Percentiles rank a stretch among this genome's conserved stretches.
phyloP scores from a whole-genome alignment of 2,888 invertebrate species.

The Sesamia inferens region DNA sequence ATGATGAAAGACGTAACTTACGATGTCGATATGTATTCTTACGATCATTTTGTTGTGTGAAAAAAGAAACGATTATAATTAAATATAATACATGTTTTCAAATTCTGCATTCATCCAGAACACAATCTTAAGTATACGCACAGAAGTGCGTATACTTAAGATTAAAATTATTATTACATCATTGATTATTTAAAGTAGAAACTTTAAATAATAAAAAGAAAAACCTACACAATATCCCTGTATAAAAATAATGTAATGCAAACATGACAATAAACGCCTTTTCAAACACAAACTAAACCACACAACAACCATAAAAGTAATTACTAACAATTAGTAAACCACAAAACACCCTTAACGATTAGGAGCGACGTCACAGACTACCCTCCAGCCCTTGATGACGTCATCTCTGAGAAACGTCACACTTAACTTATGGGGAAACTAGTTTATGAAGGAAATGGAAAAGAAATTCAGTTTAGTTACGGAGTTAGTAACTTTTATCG shows the following conservation, averaged over 20 bases:
- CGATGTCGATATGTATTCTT: too few relatives aligned
- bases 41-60: not conserved
- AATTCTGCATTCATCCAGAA: not conserved
- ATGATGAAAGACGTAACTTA: not conserved
- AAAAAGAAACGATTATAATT: not conserved
- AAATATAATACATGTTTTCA: not conserved
- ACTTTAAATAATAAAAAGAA: not conserved
- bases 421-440: conserved; percentile 47
- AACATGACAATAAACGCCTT: not conserved
- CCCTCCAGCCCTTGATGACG: conserved; percentile 38
- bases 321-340: conserved; percentile 41
- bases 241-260: not conserved
- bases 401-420: conserved; percentile 32
- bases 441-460: conserved; percentile 51
- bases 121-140: not conserved
- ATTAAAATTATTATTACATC: too few relatives aligned
- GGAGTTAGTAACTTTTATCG: conserved; percentile 21
- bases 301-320: conserved; percentile 17
- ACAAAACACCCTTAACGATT: conserved; percentile 18
- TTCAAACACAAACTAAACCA: not conserved
- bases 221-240: too few relatives aligned
- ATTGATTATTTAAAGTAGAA: too few relatives aligned
- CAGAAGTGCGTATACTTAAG: too few relatives aligned
- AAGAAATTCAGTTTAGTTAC: conserved; percentile 35
- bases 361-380: conserved; percentile 38